Percentiles rank a stretch among this genome's conserved stretches.
Evolutionary conservation across 2,113 vertebrate species (phyloP).

Genomic region (Lophius piscatorius): DNA sequence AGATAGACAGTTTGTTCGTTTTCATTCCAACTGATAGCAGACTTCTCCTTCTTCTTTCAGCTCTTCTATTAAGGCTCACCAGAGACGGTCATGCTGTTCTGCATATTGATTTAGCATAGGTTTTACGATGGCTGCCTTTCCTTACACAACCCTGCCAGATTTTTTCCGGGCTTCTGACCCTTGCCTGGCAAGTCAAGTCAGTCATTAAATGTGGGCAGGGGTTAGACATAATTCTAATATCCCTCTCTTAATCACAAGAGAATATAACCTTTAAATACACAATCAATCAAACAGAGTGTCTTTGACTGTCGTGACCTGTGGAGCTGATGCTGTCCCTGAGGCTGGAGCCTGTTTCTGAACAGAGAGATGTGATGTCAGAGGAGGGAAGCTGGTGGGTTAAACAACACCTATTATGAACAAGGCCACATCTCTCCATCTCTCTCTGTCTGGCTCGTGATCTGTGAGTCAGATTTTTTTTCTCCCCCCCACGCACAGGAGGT

Average conservation of each 20-base stretch:
- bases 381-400: slow-evolving; percentile 41
- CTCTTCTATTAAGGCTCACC: too few relatives aligned
- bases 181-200: too few relatives aligned
- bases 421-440: slow-evolving; percentile 5
- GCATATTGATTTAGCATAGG: too few relatives aligned
- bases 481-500: background rate
- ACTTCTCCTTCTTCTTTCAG: too few relatives aligned
- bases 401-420: slow-evolving; percentile 24
- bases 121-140: too few relatives aligned
- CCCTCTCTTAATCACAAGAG: slow-evolving; percentile 12
- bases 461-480: slow-evolving; percentile 6
- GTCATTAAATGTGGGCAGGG: background rate
- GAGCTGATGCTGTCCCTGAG: slow-evolving; percentile 1
- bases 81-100: too few relatives aligned
- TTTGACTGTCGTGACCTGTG: slow-evolving; percentile 7
- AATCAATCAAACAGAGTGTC: too few relatives aligned
- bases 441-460: slow-evolving; percentile 1
- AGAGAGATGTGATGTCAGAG: slow-evolving; percentile 47
- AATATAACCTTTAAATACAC: slow-evolving; percentile 26
- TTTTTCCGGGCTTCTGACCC: too few relatives aligned
- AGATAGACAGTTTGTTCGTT: too few relatives aligned
- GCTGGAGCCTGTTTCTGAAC: slow-evolving; percentile 49
- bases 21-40: too few relatives aligned
- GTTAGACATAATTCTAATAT: slow-evolving; percentile 9
- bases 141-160: too few relatives aligned